Conservation (phyloP, 2,888 invertebrate species). For the Mylabris sibirica region DNA sequence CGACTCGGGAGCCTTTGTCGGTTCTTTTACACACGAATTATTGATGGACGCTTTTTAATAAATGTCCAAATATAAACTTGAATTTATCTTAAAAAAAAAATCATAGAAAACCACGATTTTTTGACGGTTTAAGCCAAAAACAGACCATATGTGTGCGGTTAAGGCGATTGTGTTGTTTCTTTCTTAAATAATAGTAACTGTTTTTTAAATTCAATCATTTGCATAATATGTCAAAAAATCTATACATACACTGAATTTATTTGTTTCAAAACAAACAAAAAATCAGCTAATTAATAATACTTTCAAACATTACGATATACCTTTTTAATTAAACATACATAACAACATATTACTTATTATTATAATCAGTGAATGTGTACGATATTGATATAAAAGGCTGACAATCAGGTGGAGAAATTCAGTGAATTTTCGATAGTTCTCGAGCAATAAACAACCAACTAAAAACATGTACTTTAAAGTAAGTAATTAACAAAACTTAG, state of each 20-base stretch:
- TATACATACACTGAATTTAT: background rate
- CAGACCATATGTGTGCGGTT: no score
- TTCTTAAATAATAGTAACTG: no score
- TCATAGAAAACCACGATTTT: no score
- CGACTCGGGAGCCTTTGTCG: no score
- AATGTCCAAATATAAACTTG: no score
- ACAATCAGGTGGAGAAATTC: background rate
- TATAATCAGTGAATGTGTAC: conserved; percentile 8
- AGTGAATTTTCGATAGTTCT: background rate
- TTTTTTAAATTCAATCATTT: no score
- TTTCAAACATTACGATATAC: conserved; percentile 7
- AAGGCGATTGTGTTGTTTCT: no score
- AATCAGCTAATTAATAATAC: conserved; percentile 4
- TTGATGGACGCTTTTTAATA: no score
- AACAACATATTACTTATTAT: background rate
- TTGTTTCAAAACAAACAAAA: background rate
- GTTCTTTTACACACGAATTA: no score
- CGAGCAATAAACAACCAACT: background rate
- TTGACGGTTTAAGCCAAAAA: no score
- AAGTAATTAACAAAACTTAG: background rate
- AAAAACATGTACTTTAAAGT: conserved; percentile 13
- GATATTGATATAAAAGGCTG: conserved; percentile 10
- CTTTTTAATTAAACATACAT: background rate
- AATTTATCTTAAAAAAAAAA: no score
- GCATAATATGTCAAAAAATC: no score